Evolutionary conservation across 1,140 invertebrate genomes (phyloP), one percentile per base, ranked within the genome.

Genomic region (Megalonaias nervosa): DNA sequence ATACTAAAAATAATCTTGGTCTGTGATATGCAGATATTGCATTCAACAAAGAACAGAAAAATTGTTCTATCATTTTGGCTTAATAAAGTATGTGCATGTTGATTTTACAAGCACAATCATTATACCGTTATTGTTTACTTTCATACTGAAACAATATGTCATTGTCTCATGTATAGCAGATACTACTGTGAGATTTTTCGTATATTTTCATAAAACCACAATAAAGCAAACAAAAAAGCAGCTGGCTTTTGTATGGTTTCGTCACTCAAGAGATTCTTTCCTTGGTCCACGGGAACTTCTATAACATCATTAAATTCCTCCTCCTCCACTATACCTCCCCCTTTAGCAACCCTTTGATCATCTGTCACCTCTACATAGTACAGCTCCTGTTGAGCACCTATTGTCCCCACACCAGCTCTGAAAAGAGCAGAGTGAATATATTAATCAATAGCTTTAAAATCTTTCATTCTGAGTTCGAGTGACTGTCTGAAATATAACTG

Each of bases 311-410:
- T 98, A 60, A 97, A 91, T 93, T 99, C 97, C 76, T 96, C 97
- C 88, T 98, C 97, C 1, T 94, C 81, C 58, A 90, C 93, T 59
- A 95, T 93, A 66, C 97, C 97, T 71, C 97, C 97, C 84, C 94
- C 93, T 87, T 93, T 86, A 77, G 92, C 91, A 64, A 93, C 93
- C 89, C 94, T 95, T 95, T 97, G 97, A n/a, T 94, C 93, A 91
- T 99, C 97, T 31, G 95, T 96, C 0, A 99, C 96, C 93, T 98
- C 96, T 83, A 94, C 95, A 89, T 97, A 99, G 89, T 94, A 99
- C 74, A 98, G 87, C 58, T 94, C 95, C 90, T 96, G 95, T 55
- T 93, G 88, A 12, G 95, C 92, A 38, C 95, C 96, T 66, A 90
- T 82, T 21, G 92, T 87, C 57, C 92, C 93, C 57, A 93, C 91